Base-by-base conservation (phyloP, 2,797 vertebrate genomes). In the Holocentrus rufus region DNA sequence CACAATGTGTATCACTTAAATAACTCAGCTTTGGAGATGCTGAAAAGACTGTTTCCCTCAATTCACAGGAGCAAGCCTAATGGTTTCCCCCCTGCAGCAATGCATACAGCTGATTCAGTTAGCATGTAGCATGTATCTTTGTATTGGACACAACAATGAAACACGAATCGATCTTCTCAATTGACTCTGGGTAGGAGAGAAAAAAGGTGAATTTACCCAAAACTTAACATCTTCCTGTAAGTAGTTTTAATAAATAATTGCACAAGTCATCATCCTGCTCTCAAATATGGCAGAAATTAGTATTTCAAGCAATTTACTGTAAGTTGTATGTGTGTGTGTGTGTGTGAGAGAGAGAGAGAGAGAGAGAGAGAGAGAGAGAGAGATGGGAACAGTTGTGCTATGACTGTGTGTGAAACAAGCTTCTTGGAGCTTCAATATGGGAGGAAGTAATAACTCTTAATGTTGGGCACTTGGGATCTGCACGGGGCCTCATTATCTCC, bases 381-480 rank as follows among this genome's bases (percentile, higher is more conserved):
- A 47, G 39, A 77, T 63, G 46, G 71, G 59, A 79, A 78, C 65
- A 73, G 34, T 71, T 81, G 80, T 82, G 59, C 67, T 7, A 27
- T 65, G n/a, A 77, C 66, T 79, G 76, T 87, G 85, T 87, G 87
- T 91, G 84, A 88, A 85, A 87, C 50, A 72, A 85, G 65, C 76
- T 65, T 81, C 82, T 89, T 76, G 88, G 89, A 87, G 90, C 86
- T 87, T 85, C 85, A 86, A 82, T 83, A 84, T 71, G 83, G 84
- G 85, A 91, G 87, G 90, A 92, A 90, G 92, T 92, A 92, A 93
- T 93, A 92, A 92, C 82, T 92, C 92, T 92, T 92, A 90, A 92
- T 92, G 90, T 81, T 89, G 84, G 89, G 79, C 88, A 88, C 86
- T 91, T 86, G 83, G 88, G 91, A 92, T 90, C 91, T 90, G 90